Percentiles rank a stretch among this genome's conserved stretches.
Evolutionary conservation across 2,797 vertebrate species (phyloP).

Genomic region (Peromyscus attwateri): DNA sequence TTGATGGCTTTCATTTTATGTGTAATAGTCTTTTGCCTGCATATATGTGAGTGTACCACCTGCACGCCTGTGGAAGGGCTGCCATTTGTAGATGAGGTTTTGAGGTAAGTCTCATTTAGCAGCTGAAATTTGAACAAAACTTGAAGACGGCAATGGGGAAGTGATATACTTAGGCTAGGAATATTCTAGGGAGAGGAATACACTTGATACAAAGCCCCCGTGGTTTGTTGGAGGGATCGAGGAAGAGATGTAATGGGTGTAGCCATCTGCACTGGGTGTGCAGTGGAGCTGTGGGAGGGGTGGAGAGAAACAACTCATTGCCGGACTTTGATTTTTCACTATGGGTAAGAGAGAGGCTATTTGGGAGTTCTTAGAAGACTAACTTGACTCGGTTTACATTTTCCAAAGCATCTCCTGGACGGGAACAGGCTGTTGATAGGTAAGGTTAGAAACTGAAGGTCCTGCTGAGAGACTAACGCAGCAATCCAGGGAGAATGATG

Average conservation of each 20-base stretch:
- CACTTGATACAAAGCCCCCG: neutral
- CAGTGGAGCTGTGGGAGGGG: neutral
- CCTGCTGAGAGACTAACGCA: neutral
- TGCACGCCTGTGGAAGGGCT: neutral
- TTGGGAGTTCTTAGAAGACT: neutral
- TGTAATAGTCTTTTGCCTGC: neutral
- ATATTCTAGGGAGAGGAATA: neutral
- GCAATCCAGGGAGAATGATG: neutral
- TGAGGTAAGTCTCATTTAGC: neutral
- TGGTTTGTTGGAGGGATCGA: neutral
- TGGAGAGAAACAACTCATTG: neutral
- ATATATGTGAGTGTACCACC: neutral
- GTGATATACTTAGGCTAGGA: neutral
- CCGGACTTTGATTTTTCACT: neutral
- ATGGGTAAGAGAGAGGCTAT: neutral
- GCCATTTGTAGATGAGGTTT: neutral
- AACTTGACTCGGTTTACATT: neutral
- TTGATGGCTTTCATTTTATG: neutral
- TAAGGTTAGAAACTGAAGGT: neutral
- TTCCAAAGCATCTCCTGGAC: neutral
- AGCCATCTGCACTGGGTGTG: neutral
- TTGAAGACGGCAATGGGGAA: slow-evolving; percentile 6
- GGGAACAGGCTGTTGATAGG: neutral
- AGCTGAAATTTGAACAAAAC: neutral
- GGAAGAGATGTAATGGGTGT: neutral